Conservation (phyloP, 2,797 vertebrate genomes). For the Anguilla obscura region DNA sequence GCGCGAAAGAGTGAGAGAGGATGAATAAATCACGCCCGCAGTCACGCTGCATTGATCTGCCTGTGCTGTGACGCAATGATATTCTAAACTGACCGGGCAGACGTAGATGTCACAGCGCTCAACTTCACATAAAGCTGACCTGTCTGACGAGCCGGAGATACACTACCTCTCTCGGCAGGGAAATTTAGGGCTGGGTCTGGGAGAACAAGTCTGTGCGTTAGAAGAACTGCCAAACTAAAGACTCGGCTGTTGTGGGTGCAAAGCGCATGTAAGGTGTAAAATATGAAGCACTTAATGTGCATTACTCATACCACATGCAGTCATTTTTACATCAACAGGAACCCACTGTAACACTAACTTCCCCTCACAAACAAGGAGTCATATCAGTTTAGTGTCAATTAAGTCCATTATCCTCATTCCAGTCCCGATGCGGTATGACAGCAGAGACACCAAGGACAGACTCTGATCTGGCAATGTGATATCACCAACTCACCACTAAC, state of each 20-base stretch:
- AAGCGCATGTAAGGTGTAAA: too few relatives aligned
- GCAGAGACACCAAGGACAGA: background rate
- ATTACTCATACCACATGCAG: too few relatives aligned
- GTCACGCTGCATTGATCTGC: background rate
- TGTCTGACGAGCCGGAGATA: background rate
- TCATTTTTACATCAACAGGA: background rate
- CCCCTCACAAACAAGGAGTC: background rate
- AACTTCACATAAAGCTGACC: background rate
- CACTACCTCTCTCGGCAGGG: too few relatives aligned
- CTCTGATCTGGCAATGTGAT: background rate
- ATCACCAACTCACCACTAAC: background rate
- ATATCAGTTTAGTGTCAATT: background rate
- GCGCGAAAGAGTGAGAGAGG: background rate
- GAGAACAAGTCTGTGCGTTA: too few relatives aligned
- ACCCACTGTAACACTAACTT: background rate
- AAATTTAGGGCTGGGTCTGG: too few relatives aligned
- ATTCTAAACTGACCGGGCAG: background rate
- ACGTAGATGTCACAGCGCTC: background rate
- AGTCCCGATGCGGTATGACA: background rate
- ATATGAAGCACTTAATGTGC: too few relatives aligned
- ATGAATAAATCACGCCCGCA: background rate
- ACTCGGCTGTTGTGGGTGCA: too few relatives aligned
- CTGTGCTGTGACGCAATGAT: background rate
- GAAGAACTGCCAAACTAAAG: too few relatives aligned
- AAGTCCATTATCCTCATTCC: background rate